phyloP scores from a whole-genome alignment of 1,140 invertebrate genomes.

The Xylocopa sonorina region DNA sequence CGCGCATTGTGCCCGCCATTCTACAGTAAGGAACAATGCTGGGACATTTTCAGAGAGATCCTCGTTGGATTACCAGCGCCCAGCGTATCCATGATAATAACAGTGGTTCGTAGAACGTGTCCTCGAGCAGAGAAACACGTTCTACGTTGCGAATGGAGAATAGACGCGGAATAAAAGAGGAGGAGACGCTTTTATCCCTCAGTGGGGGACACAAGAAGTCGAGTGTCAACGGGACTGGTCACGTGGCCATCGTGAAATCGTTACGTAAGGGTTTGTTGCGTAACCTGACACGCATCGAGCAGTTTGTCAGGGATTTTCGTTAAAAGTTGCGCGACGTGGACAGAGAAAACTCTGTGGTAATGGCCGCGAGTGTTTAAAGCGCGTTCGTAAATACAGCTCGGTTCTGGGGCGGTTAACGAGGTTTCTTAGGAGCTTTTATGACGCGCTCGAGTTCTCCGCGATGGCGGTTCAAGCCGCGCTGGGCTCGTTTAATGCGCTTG shows the following conservation, averaged over 20 bases:
- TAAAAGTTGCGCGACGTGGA: not conserved
- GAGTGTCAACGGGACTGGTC: not conserved
- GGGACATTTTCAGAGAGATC: constrained; percentile 5
- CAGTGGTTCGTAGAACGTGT: constrained; percentile 5
- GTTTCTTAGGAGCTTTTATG: not conserved
- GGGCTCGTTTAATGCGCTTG: too few species aligned
- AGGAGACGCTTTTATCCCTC: not conserved
- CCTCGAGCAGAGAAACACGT: not conserved
- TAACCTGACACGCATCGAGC: not conserved
- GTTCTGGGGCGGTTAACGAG: not conserved
- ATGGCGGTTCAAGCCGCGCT: not conserved
- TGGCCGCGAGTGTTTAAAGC: not conserved
- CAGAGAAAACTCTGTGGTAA: not conserved
- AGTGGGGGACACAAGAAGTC: not conserved
- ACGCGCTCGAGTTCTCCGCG: not conserved
- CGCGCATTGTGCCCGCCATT: constrained; percentile 17
- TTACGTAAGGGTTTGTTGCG: not conserved
- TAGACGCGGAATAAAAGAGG: not conserved
- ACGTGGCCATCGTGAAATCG: not conserved
- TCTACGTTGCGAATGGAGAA: not conserved
- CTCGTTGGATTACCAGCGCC: constrained; percentile 38
- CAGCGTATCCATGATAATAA: constrained; percentile 18
- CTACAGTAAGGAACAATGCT: constrained; percentile 45
- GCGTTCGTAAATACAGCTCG: not conserved
- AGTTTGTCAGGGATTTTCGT: not conserved